Evolutionary conservation across 2,888 invertebrate genomes (phyloP).

Genomic region (Conistra vaccinii): DNA sequence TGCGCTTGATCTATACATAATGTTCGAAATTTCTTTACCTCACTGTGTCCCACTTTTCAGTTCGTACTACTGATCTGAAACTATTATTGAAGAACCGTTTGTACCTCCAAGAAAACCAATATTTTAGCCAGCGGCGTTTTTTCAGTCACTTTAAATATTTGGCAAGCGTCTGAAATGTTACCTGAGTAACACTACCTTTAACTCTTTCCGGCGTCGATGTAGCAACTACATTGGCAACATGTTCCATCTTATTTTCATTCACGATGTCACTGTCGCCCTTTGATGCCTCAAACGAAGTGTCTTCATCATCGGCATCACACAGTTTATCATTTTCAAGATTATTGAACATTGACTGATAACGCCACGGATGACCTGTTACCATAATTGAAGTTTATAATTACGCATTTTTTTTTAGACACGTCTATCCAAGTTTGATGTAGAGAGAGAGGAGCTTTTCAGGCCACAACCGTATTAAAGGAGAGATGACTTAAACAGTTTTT

Average conservation of each 20-base stretch:
- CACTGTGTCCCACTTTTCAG: not conserved
- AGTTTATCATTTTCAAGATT: constrained; percentile 67
- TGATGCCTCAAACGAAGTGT: constrained; percentile 68
- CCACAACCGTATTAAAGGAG: not conserved
- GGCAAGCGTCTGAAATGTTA: constrained; percentile 53
- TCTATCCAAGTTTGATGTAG: not conserved
- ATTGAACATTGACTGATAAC: constrained; percentile 74
- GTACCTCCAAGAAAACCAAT: constrained; percentile 1
- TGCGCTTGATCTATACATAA: not conserved
- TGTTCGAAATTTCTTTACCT: not conserved
- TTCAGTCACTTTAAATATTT: constrained; percentile 45
- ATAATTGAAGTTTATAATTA: constrained; percentile 27
- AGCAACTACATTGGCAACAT: constrained; percentile 72
- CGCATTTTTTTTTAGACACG: not conserved
- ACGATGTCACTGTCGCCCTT: constrained; percentile 70
- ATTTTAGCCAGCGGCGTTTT: constrained; percentile 20
- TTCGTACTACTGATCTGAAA: not conserved
- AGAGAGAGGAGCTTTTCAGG: not conserved
- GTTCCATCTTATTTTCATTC: constrained; percentile 73
- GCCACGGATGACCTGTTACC: constrained; percentile 77
- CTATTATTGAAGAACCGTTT: not conserved
- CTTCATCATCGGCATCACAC: constrained; percentile 68
- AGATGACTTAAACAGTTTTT: not conserved
- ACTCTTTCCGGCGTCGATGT: constrained; percentile 85
- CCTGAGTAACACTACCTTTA: constrained; percentile 67